phyloP scores from a whole-genome alignment of 2,113 vertebrate species.

The Pomatorhinus ruficollis region DNA sequence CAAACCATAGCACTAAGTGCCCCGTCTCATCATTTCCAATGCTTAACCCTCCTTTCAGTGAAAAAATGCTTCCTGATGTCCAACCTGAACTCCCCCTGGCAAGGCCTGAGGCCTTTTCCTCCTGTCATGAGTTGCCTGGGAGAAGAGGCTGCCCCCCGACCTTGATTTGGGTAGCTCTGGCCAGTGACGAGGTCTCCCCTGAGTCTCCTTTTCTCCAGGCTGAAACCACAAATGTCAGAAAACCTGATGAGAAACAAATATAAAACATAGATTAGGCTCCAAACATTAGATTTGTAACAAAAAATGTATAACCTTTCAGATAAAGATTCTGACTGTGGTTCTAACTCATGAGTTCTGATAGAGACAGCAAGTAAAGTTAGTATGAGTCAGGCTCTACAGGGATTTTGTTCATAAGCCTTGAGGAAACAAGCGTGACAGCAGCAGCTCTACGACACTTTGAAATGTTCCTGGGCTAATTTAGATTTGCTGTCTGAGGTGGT shows the following conservation, averaged over 20 bases:
- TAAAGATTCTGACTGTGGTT: background rate
- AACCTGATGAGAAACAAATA: background rate
- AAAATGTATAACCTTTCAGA: background rate
- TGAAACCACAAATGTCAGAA: background rate
- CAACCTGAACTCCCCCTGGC: background rate
- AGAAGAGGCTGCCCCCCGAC: background rate
- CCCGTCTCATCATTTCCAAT: background rate
- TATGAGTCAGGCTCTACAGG: background rate
- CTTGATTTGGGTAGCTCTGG: background rate
- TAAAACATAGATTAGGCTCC: background rate
- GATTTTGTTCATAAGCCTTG: slow-evolving; percentile 5
- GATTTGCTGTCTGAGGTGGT: background rate
- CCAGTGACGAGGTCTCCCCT: background rate
- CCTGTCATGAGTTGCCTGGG: background rate
- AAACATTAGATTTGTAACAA: background rate
- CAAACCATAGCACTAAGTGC: background rate
- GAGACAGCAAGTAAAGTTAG: background rate
- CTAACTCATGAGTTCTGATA: background rate
- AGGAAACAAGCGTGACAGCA: background rate
- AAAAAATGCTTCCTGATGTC: background rate
- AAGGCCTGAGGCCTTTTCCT: background rate
- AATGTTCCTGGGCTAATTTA: background rate
- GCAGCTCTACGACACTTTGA: background rate
- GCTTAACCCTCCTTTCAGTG: background rate
- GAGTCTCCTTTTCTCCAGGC: background rate